Percentiles rank a stretch among this genome's conserved stretches.
Conservation (phyloP, 2,797 vertebrate species). For the Alcedo quadribrachys region DNA sequence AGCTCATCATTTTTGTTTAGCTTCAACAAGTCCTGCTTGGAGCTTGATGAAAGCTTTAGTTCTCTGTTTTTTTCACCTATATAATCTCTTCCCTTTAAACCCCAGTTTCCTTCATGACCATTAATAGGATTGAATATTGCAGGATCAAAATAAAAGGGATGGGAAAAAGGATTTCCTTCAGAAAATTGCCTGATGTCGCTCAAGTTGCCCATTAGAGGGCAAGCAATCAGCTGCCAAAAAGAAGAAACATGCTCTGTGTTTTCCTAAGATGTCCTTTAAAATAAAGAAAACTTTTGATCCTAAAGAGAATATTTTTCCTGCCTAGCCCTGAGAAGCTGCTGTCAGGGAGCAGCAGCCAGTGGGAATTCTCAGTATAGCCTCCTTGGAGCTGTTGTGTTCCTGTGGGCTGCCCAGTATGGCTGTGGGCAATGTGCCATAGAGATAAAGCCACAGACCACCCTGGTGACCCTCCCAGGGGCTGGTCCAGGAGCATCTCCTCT, state of each 20-base stretch:
- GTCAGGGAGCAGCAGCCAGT: not conserved
- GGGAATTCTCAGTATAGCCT: not conserved
- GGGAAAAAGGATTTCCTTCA: not conserved
- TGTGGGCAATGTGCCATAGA: rapidly evolving
- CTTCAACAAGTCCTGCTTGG: not conserved
- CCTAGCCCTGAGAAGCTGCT: not conserved
- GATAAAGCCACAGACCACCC: not conserved
- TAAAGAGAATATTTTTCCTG: not conserved
- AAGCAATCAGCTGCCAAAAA: not conserved
- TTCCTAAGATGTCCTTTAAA: not conserved
- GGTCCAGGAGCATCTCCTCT: not conserved
- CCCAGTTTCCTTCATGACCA: not conserved
- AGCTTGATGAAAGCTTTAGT: not conserved
- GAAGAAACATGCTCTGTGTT: rapidly evolving
- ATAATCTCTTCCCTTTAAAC: not conserved
- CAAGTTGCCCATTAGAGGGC: not conserved
- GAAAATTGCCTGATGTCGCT: not conserved
- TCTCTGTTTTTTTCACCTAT: not conserved
- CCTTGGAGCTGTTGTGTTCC: rapidly evolving
- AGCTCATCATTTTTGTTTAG: not conserved
- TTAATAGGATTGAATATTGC: not conserved
- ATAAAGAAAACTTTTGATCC: not conserved
- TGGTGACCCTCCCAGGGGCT: not conserved
- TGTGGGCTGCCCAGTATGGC: rapidly evolving
- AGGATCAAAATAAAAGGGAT: not conserved